Percentiles rank a stretch among this genome's conserved stretches.
Evolutionary conservation across 2,113 vertebrate genomes (phyloP).

Genomic region (Psephotus haematonotus): DNA sequence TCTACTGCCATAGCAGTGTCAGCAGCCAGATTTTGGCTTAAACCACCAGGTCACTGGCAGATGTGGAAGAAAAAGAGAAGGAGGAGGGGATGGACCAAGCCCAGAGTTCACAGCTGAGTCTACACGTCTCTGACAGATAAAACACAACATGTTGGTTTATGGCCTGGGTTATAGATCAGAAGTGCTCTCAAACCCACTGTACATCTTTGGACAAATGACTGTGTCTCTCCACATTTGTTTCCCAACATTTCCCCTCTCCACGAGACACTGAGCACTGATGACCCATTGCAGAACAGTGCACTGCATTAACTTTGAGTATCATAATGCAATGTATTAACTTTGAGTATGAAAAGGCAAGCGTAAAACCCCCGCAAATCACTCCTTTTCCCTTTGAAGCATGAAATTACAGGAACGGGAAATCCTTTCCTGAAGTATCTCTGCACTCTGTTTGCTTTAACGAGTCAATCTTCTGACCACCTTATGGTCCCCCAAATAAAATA

Average conservation of each 20-base stretch:
- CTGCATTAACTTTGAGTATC: background rate
- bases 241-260: background rate
- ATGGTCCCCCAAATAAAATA: conserved; percentile 16
- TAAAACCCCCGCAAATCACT: conserved; percentile 18
- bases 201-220: background rate
- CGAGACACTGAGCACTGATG: background rate
- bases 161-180: background rate
- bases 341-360: background rate
- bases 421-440: background rate
- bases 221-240: background rate
- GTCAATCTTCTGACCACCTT: conserved; percentile 19
- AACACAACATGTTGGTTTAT: rapidly evolving
- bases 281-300: background rate
- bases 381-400: background rate
- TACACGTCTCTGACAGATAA: background rate
- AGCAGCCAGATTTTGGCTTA: background rate
- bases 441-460: conserved; percentile 20
- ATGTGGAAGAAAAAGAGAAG: background rate
- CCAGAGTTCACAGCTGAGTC: background rate
- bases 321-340: background rate
- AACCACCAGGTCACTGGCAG: background rate
- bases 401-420: background rate
- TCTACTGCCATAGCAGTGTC: background rate
- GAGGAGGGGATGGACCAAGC: background rate
- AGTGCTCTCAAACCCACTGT: background rate